Base-by-base conservation (phyloP, 2,888 invertebrate species). In the Oscheius sp. region DNA sequence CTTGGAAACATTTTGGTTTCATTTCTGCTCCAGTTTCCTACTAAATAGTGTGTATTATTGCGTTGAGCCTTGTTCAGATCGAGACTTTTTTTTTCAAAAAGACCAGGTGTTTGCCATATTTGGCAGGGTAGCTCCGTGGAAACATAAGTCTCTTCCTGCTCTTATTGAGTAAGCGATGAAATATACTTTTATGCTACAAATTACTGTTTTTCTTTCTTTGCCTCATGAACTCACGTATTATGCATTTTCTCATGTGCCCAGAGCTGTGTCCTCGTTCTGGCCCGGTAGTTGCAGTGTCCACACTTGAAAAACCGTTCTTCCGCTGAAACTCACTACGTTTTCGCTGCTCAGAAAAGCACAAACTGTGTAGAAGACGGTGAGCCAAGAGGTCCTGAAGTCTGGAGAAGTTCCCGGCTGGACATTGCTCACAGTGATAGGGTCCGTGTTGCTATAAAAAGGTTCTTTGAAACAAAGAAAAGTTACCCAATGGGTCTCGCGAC, bases 341-440 rank as follows among this genome's bases (percentile, higher is more conserved):
- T 53, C 2, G 21, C 9, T 11, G 5, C 32, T 9, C 13, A n/a
- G 3, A 47, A 50, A 21, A n/a, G 2, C 51, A 82, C 86, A 53
- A 57, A 88, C 88, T 84, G 80, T 93, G 93, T 70, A 91, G 91
- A 76, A 92, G 91, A 70, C 92, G 90, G 86, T 93, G 93, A 1
- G 92, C 90, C 74, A 93, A 90, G 66, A 93, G 87, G 77, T 91
- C 91, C 42, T 92, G 91, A 73, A 93, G 90, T 57, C 90, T 89
- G 33, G 90, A 90, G n/a, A 90, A 89, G 1, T 86, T 88, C 0
- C 33, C 48, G 80, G 90, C 92, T n/a, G 89, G 90, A 91, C 93
- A 93, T 71, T 90, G 90, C 82, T 92, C 92, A 89, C 93, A 93
- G 81, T 91, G 90, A 86, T 91, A 93, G n/a, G 93, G 93, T n/a